Evolutionary conservation across 2,888 invertebrate genomes (phyloP).

Genomic region (Acleris sparsana): DNA sequence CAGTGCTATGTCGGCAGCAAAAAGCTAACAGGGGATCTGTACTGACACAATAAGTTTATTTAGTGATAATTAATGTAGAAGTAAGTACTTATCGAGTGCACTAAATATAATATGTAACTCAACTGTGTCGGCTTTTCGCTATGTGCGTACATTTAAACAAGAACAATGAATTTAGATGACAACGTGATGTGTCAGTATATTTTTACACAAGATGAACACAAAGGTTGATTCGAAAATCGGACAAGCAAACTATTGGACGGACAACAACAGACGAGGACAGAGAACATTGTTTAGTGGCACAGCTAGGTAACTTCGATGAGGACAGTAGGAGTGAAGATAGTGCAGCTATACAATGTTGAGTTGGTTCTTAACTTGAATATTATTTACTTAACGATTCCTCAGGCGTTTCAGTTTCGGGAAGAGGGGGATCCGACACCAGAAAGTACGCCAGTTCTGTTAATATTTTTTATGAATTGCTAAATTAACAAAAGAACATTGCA

Average conservation of each 20-base stretch:
- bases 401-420: constrained; percentile 17
- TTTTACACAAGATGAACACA: neutral
- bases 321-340: neutral
- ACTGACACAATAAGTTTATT: constrained; percentile 10
- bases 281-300: constrained; percentile 11
- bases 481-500: neutral
- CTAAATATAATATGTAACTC: neutral
- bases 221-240: neutral
- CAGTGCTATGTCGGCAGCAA: constrained; percentile 2
- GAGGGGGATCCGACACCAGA: constrained; percentile 17
- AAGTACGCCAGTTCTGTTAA: constrained; percentile 33
- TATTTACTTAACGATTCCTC: constrained; percentile 31
- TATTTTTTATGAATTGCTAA: constrained; percentile 34
- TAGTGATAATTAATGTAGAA: neutral
- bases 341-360: constrained; percentile 22
- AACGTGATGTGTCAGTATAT: neutral
- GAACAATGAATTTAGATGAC: constrained; percentile 1
- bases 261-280: constrained; percentile 5
- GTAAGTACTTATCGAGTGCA: constrained; percentile 6
- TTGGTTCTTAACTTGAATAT: constrained; percentile 13
- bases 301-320: constrained; percentile 2
- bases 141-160: constrained; percentile 13
- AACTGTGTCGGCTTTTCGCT: constrained; percentile 2
- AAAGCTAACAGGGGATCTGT: constrained; percentile 1
- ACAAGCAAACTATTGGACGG: constrained; percentile 7